These are phyloP conservation scores for Lasioglossum baleicum DNA, from an alignment of 1,140 invertebrate species.

Conservation along the genomic window DNA sequence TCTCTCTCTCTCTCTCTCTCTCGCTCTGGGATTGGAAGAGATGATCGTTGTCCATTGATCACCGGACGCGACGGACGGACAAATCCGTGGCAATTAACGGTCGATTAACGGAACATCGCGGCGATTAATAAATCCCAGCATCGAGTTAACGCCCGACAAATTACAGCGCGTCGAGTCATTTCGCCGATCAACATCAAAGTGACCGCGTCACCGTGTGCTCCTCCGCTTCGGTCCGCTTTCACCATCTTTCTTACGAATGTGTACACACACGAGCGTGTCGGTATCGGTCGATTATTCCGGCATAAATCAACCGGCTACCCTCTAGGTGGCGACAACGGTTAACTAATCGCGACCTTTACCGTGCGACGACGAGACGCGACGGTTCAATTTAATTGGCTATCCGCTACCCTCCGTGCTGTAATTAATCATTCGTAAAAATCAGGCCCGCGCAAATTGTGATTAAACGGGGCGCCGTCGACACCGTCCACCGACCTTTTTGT, in stretches of 20 bases:
- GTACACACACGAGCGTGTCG: background rate
- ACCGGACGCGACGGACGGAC: background rate
- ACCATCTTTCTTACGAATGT: background rate
- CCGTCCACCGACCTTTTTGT: conserved; percentile 6
- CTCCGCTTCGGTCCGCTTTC: background rate
- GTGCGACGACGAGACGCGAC: background rate
- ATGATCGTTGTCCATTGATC: background rate
- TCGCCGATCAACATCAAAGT: conserved; percentile 40
- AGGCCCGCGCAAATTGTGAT: conserved; percentile 51
- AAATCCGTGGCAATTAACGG: conserved; percentile 11
- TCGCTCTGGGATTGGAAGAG: background rate
- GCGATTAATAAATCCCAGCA: conserved; percentile 9
- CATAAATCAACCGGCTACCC: conserved; percentile 49
- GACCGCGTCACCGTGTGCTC: background rate
- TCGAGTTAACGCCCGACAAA: conserved; percentile 11
- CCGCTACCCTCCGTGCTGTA: conserved; percentile 2
- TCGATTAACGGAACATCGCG: conserved; percentile 6
- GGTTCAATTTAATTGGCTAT: too few relatives aligned
- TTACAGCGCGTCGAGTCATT: conserved; percentile 16
- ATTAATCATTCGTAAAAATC: conserved; percentile 60
- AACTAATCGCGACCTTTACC: conserved; percentile 40
- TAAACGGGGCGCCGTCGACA: conserved; percentile 23
- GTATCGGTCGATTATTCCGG: conserved; percentile 37
- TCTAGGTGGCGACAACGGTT: conserved; percentile 23
- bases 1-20: background rate